Base-by-base conservation (phyloP, 2,797 vertebrate genomes). In the Octomys mimax region DNA sequence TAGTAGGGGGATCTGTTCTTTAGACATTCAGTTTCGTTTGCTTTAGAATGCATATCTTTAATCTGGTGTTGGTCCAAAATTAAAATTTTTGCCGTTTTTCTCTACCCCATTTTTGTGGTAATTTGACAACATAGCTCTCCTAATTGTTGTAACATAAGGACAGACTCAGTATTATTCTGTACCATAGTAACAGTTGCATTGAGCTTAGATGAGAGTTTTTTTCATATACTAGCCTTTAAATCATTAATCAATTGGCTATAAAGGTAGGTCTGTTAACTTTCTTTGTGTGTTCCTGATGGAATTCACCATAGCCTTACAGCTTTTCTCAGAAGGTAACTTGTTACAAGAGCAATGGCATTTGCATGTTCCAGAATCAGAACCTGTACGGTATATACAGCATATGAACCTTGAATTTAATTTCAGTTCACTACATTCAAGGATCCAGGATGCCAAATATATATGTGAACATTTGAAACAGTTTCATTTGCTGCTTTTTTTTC, bases 301-400 rank as follows among this genome's bases (percentile, higher is more conserved):
- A 99, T 99, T 99, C 99, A 99, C 99, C 99, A 98, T 98, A 98
- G 99, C 99, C 99, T 99, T 99, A 99, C 98, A 98, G 98, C 97
- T 83, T 98, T 98, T 98, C 98, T 98, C 98, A 98, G 98, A 98
- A 98, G 97, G 98, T 98, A 97, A 98, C 98, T 98, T 98, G 91
- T 97, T 97, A 62, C 97, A 98, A 98, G 95, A 98, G 95, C 98
- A 98, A 98, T 98, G 98, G 98, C 98, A 96, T 98, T 98, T 98
- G 99, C 99, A 99, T 99, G 99, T 98, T 98, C 97, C 97, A 98
- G 96, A 97, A 95, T 98, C 98, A 98, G 98, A 98, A 98, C 98
- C 98, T 98, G 98, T 98, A 98, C 98, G 98, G 98, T 98, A 97
- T 98, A 98, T 98, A 98, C 97, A 97, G 97, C 97, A 96, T 98